These are phyloP conservation scores for Salvator merianae DNA, from an alignment of 2,113 vertebrate species.

Conservation along the genomic window DNA sequence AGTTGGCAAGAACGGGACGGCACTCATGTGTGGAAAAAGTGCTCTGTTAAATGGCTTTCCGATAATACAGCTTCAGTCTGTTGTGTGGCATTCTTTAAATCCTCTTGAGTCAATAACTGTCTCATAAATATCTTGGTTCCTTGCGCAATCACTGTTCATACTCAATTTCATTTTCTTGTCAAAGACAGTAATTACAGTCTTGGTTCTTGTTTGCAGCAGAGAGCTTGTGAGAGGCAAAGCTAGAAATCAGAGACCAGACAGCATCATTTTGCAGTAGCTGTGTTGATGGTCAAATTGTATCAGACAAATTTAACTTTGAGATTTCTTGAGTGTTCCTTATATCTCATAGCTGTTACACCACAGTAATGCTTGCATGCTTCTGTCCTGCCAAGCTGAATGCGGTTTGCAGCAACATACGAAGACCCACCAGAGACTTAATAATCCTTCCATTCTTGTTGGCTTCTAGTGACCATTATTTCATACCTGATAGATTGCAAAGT, in stretches of 20 bases:
- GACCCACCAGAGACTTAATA: neutral
- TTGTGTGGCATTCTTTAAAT: neutral
- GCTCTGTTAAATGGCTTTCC: neutral
- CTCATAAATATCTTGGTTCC: neutral
- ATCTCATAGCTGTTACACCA: neutral
- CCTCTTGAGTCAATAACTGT: conserved; percentile 12
- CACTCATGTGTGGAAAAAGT: neutral
- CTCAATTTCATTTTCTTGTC: neutral
- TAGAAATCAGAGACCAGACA: neutral
- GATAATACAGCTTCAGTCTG: neutral
- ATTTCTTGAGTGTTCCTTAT: neutral
- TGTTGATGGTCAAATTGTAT: neutral
- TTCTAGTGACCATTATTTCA: no score
- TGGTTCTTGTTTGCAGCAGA: conserved; percentile 25
- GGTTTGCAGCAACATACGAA: neutral
- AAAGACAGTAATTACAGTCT: rapidly evolving
- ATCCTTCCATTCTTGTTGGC: neutral
- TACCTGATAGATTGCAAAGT: no score
- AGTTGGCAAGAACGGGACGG: conserved; percentile 37
- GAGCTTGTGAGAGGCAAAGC: rapidly evolving
- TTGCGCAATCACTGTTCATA: conserved; percentile 19
- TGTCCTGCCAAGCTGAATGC: no score
- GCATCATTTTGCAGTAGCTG: neutral
- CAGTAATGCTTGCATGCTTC: neutral
- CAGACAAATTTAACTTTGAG: neutral